Evolutionary conservation across 2,113 vertebrate species (phyloP), one percentile per base, ranked within the genome.

Genomic region (Phaetusa simplex): DNA sequence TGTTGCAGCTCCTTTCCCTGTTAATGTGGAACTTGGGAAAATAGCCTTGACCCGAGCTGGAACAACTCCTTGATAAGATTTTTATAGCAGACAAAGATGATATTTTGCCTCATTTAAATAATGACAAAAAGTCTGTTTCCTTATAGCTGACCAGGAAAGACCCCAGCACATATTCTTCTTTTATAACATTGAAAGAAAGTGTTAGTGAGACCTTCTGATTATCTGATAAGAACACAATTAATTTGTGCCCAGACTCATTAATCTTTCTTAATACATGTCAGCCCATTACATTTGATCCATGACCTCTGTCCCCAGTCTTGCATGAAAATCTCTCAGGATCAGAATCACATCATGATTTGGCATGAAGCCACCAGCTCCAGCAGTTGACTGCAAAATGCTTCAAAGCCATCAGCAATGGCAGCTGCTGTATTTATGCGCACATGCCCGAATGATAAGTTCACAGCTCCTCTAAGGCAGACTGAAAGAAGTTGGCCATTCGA

Each of bases 181-280:
- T 88, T 78, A 59, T 53, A 93, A 73, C 55, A 82, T 2, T 82
- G 71, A 96, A 98, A 96, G 96, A 82, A 95, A 97, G 90, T 82
- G 88, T 88, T 83, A 94, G 45, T 66, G 64, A 96, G 94, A 97
- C 93, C 91, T 86, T 81, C 91, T 97, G 73, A 95, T 97, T 97
- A 96, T 94, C 40, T 66, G 82, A 59, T 94, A 95, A 92, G 95
- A 96, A 95, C 88, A 96, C 97, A 92, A 97, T 98, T 97, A 98
- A 98, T 98, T 97, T 98, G 79, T 96, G 93, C 88, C 88, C 92
- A 97, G 84, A 72, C 86, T 97, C 95, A 97, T 97, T 98, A 98
- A 97, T 96, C 95, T 96, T 94, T 96, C 94, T 95, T 96, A 97
- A 98, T 97, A 98, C 84, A 83, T 89, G 81, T 97, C 97, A 98